Conservation (phyloP, 2,888 invertebrate genomes). For the Phengaris alcon region DNA sequence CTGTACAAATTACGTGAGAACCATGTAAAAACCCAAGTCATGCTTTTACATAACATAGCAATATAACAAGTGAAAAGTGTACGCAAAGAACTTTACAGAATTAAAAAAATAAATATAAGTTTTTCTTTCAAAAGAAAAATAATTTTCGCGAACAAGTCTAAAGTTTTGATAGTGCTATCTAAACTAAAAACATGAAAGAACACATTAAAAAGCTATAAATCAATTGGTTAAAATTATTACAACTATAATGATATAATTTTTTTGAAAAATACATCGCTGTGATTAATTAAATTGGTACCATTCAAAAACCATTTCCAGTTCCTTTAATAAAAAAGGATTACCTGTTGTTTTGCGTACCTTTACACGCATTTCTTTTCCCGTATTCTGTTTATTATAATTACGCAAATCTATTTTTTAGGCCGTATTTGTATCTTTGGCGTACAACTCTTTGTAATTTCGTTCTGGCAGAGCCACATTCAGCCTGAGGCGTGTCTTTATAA, state of each 20-base stretch:
- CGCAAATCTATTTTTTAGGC: not conserved
- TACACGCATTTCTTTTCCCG: not conserved
- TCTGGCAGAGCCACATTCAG: not conserved
- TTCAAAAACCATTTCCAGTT: no score
- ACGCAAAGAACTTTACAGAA: not conserved
- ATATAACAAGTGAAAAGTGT: not conserved
- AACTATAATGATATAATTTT: no score
- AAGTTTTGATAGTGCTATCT: not conserved
- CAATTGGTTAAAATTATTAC: no score
- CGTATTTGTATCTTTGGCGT: slow-evolving; percentile 4
- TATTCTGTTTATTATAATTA: not conserved
- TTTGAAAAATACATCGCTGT: no score
- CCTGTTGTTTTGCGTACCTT: not conserved
- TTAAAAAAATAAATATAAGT: not conserved
- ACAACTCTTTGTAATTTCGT: slow-evolving; percentile 6
- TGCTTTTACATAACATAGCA: not conserved
- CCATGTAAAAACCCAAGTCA: not conserved
- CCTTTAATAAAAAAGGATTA: no score
- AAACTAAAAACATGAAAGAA: not conserved
- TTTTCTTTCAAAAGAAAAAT: not conserved
- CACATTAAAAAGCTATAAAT: not conserved
- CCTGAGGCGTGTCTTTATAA: not conserved
- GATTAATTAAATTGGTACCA: no score
- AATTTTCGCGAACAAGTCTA: not conserved
- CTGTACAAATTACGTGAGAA: not conserved